These are phyloP conservation scores for Sesia apiformis DNA, from an alignment of 2,888 invertebrate genomes.

Conservation along the genomic window DNA sequence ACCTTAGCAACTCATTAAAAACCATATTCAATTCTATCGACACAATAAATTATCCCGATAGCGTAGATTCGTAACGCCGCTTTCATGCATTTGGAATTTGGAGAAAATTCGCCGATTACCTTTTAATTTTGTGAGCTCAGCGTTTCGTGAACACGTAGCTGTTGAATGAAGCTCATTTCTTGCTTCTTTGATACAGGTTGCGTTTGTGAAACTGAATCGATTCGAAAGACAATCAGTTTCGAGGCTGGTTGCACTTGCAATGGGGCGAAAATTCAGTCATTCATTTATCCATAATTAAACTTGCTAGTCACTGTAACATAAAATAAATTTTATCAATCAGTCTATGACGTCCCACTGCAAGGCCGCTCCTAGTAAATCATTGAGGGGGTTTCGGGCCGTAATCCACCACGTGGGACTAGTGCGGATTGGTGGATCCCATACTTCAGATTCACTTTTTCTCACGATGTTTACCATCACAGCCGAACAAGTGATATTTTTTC, in stretches of 20 bases:
- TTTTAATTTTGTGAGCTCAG: slow-evolving; percentile 13
- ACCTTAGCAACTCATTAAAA: neutral
- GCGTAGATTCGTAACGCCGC: slow-evolving; percentile 18
- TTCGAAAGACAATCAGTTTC: slow-evolving; percentile 49
- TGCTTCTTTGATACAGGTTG: slow-evolving; percentile 25
- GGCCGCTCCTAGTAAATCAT: no score
- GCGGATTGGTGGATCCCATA: no score
- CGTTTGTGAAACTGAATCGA: slow-evolving; percentile 55
- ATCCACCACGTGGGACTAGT: no score
- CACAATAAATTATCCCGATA: slow-evolving; percentile 24
- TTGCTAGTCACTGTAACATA: no score
- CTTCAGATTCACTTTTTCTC: no score
- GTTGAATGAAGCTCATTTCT: slow-evolving; percentile 34
- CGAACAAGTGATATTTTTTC: no score
- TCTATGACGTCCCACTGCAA: no score
- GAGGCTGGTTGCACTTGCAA: slow-evolving; percentile 12
- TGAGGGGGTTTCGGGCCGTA: no score
- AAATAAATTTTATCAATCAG: no score
- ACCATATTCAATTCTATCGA: slow-evolving; percentile 10
- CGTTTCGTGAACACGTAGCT: slow-evolving; percentile 16
- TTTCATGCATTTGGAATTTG: slow-evolving; percentile 22
- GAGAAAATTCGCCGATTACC: slow-evolving; percentile 15
- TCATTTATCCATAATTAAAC: no score
- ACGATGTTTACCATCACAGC: no score
- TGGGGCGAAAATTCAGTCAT: no score